Base-by-base conservation (phyloP, 92 coral and sea anemone species). In the Zoanthus sansibaricus region DNA sequence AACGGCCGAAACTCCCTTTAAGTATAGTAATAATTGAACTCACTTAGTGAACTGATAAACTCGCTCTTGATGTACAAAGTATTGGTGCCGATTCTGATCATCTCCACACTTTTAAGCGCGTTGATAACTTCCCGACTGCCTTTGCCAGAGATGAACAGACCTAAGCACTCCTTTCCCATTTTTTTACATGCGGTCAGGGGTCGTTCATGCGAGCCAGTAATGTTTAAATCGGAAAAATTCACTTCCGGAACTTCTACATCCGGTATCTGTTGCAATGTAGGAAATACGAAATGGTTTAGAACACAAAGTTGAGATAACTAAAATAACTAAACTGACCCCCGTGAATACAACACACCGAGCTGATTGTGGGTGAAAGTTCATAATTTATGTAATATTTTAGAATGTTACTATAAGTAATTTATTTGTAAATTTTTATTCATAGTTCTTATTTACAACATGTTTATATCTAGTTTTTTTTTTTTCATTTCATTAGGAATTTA, bases 61-160 rank as follows among this genome's bases (percentile, higher is more conserved):
- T 80, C 67, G 85, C 75, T 80, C 32, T 80, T 80, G 85, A 80
- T 18, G 17, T 80, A 80, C 85, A 80, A 80, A 66, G 85, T 64
- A 74, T 66, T 80, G 11, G 10, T 55, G 48, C 85, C 85, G 25
- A 52, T 67, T 16, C 46, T 46, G 62, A 80, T 64, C 10, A 62
- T 64, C 17, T 80, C 46, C 13, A 80, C 61, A 30, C 58, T 72
- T 71, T 71, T 49, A 30, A 80, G 61, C 59, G 46, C 59, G 75
- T 80, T 66, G 25, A 51, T 80, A 12, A 48, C 20, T 17, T 80
- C 85, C 61, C 10, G 30, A 4, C 49, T 16, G 59, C 85, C 85
- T 16, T 66, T 46, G 7, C 85, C 85, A 16, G 75, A n/a, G 47
- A 80, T 80, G 85, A 45, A 67, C 61, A 80, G 62, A 20, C 85